Percentiles rank a stretch among this genome's conserved stretches.
phyloP scores from a whole-genome alignment of 2,888 invertebrate genomes.

The Callosobruchus maculatus region DNA sequence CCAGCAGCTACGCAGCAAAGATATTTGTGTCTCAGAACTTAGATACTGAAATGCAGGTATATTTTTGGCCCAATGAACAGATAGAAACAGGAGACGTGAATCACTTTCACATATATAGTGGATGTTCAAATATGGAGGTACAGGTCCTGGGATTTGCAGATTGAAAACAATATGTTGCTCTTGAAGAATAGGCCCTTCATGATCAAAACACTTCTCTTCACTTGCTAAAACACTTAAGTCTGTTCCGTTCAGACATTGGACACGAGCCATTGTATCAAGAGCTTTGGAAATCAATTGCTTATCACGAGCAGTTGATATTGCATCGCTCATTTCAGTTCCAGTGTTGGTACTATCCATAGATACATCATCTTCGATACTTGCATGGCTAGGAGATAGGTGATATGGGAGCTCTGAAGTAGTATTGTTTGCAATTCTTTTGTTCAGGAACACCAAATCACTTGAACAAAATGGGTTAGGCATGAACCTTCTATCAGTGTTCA shows the following conservation, averaged over 20 bases:
- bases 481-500: constrained; percentile 42
- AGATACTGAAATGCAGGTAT: constrained; percentile 79
- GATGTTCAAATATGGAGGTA: constrained; percentile 85
- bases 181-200: constrained; percentile 63
- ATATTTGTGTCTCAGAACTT: constrained; percentile 76
- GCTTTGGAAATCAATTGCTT: constrained; percentile 63
- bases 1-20: constrained; percentile 85
- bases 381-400: constrained; percentile 48
- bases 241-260: constrained; percentile 45
- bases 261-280: constrained; percentile 63
- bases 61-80: constrained; percentile 86
- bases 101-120: constrained; percentile 96
- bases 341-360: constrained; percentile 55
- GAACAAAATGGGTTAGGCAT: constrained; percentile 40
- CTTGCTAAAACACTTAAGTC: constrained; percentile 37
- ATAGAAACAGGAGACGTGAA: constrained; percentile 83
- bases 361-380: constrained; percentile 56
- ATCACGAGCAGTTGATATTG: constrained; percentile 60
- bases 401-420: constrained; percentile 39
- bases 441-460: constrained; percentile 45
- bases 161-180: constrained; percentile 71
- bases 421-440: constrained; percentile 40
- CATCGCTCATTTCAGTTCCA: constrained; percentile 55
- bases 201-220: constrained; percentile 46
- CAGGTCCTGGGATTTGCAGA: constrained; percentile 71